These are phyloP conservation scores for Chrysolina oricalcia DNA, from an alignment of 2,888 invertebrate genomes.

Conservation along the genomic window DNA sequence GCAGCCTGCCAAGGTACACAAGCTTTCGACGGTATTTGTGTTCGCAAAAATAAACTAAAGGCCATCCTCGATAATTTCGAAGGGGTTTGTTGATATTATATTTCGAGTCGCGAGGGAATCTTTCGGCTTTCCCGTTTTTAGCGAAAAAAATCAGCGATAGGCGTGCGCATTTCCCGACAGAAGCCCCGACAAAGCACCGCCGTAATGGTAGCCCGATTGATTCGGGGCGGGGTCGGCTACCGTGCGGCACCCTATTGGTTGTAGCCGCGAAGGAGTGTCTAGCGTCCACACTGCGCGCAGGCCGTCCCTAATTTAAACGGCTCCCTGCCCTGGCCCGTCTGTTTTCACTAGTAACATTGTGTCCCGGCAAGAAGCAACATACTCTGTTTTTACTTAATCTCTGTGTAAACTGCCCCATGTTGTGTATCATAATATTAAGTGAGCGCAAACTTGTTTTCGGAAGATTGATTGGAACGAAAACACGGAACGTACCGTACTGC, in stretches of 20 bases:
- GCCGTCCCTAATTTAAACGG: constrained; percentile 69
- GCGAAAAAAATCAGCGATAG: constrained; percentile 58
- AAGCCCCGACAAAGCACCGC: constrained; percentile 45
- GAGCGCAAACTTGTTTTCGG: constrained; percentile 78
- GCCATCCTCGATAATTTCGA: constrained; percentile 60
- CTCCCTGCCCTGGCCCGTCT: constrained; percentile 71
- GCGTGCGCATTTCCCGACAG: constrained; percentile 51
- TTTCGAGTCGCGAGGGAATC: constrained; percentile 56
- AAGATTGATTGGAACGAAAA: constrained; percentile 73
- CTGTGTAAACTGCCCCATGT: constrained; percentile 88
- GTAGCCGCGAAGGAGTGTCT: constrained; percentile 54
- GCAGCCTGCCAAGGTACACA: constrained; percentile 64
- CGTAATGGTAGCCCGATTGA: constrained; percentile 58
- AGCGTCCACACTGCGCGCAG: constrained; percentile 57
- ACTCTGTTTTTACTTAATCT: constrained; percentile 75
- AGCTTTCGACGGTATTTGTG: constrained; percentile 61
- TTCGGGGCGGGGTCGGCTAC: constrained; percentile 53
- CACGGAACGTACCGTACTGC: constrained; percentile 82
- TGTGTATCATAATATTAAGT: constrained; percentile 87
- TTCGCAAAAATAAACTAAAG: constrained; percentile 67
- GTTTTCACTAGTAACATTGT: constrained; percentile 74
- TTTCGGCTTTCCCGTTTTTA: constrained; percentile 57
- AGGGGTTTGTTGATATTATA: constrained; percentile 64
- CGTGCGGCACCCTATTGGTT: constrained; percentile 56
- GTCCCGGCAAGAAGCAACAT: constrained; percentile 73